Base-by-base conservation (phyloP, 2,113 vertebrate species). In the Melanerpes aurifrons region DNA sequence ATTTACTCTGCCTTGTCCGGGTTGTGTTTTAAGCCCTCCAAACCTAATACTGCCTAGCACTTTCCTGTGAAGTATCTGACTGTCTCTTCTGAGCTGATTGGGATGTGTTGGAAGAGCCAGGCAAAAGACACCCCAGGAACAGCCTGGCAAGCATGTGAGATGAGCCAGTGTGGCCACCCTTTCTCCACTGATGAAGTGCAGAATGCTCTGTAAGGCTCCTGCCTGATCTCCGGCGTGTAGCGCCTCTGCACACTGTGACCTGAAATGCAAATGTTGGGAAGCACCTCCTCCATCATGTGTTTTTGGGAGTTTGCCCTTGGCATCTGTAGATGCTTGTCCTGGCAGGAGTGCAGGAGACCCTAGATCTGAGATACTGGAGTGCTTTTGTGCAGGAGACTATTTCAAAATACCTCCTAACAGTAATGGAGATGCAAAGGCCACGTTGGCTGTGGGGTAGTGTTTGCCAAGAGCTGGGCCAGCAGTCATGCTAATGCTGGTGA, bases 241-340 rank as follows among this genome's bases (percentile, higher is more conserved):
- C 18, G 6, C 1, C 19, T 67, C 32, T 64, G 58, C 22, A 14
- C 59, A 25, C 47, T 8, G 1, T 10, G 12, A 56, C 82, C 28
- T 62, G 35, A 56, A 89, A 94, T 85, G 6, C 12, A 40, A 35
- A 16, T 18, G 7, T 63, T 76, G 19, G 28, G 53, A 77, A 77
- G 48, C n/a, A 5, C 24, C 22, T 37, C 9, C n/a, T 86, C 35
- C 32, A 14, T 68, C 31, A 21, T 21, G 6, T 0, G 0, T 68
- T 82, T 32, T 24, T 29, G 10, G 10, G 26, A 80, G 26, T 50
- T 79, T 2, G 28, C 50, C 2, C 14, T 79, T 76, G 12, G 9
- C 20, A 9, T 71, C 47, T 69, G 7, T 71, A 59, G 47, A 7
- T 85, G 0, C 13, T 31, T 87, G 10, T 14, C 31, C 10, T 2